Evolutionary conservation across 2,113 vertebrate species (phyloP).

Genomic region (Channa maculata): DNA sequence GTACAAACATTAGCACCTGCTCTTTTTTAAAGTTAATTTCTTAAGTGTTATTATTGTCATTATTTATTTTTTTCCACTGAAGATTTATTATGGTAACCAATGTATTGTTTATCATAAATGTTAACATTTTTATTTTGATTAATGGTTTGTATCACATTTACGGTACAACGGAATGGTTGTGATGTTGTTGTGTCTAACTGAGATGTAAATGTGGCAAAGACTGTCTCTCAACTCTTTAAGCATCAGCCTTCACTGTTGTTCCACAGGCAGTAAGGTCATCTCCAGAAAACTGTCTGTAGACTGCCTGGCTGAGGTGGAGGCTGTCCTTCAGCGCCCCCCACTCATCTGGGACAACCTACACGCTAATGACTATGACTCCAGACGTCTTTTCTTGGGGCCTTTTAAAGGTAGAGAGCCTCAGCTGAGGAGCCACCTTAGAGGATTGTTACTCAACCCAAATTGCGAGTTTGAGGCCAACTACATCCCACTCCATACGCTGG

Average conservation of each 20-base stretch:
- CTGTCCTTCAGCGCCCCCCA: constrained; percentile 81
- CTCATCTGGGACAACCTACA: constrained; percentile 92
- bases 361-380: constrained; percentile 90
- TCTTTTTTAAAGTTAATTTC: not conserved
- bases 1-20: not conserved
- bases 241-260: not conserved
- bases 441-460: constrained; percentile 90
- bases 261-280: constrained; percentile 87
- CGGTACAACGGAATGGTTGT: no score
- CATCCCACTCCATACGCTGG: constrained; percentile 88
- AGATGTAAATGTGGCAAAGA: no score
- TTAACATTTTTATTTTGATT: not conserved
- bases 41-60: not conserved
- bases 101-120: not conserved
- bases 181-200: no score
- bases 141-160: no score
- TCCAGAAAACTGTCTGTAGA: constrained; percentile 83
- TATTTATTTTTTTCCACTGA: not conserved
- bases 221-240: constrained; percentile 1
- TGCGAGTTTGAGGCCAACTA: constrained; percentile 93
- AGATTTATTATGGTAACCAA: not conserved
- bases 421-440: constrained; percentile 79
- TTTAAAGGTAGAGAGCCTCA: constrained; percentile 86
- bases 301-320: constrained; percentile 85
- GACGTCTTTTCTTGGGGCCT: constrained; percentile 89